Evolutionary conservation across 2,113 vertebrate species (phyloP).

Genomic region (Burhinus bistriatus): DNA sequence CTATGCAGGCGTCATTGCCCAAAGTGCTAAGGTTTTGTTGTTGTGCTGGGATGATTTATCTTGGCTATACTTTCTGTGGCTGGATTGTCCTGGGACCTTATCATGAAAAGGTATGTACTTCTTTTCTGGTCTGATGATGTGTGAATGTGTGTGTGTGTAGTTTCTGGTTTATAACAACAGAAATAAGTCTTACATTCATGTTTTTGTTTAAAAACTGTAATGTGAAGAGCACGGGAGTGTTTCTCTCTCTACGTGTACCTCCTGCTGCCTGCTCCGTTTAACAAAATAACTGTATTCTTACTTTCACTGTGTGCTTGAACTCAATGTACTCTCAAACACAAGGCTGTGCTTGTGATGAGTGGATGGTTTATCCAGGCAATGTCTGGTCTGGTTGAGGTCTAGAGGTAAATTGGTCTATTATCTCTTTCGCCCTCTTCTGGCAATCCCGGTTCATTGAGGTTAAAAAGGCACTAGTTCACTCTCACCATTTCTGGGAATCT

Average conservation of each 20-base stretch:
- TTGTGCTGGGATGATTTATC: constrained; percentile 97
- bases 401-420: accelerated
- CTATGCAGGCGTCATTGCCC: constrained; percentile 91
- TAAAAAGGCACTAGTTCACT: background rate
- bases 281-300: background rate
- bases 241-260: background rate
- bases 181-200: background rate
- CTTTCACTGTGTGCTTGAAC: background rate
- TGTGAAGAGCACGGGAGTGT: background rate
- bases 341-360: background rate
- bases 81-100: constrained; percentile 97
- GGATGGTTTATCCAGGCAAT: background rate
- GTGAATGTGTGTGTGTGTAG: background rate
- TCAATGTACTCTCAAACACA: background rate
- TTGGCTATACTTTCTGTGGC: constrained; percentile 96
- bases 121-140: background rate
- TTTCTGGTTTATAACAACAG: background rate
- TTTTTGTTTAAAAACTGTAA: background rate
- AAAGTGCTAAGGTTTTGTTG: constrained; percentile 96
- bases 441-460: accelerated
- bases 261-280: background rate
- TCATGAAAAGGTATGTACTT: constrained; percentile 86
- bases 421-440: constrained; percentile 29
- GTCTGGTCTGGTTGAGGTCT: background rate
- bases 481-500: background rate